phyloP scores from a whole-genome alignment of 2,888 invertebrate species.

The Automeris io region DNA sequence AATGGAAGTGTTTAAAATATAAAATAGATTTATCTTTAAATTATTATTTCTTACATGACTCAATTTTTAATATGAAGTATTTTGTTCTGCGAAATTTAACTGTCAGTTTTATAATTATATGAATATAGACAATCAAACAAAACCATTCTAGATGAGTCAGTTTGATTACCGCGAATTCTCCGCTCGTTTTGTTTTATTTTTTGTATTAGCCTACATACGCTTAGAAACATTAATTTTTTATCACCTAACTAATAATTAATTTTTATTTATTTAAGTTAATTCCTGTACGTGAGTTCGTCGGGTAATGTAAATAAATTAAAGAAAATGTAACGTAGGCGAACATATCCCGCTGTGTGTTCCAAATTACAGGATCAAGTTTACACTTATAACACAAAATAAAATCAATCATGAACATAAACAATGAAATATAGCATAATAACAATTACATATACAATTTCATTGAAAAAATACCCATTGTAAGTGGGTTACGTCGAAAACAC shows the following conservation, averaged over 20 bases:
- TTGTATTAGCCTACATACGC: too few relatives aligned
- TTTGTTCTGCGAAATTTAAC: too few relatives aligned
- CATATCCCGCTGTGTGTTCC: slow-evolving; percentile 18
- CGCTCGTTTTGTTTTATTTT: too few relatives aligned
- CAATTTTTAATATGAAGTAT: too few relatives aligned
- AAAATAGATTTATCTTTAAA: too few relatives aligned
- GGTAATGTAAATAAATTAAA: slow-evolving; percentile 2
- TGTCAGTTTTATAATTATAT: too few relatives aligned
- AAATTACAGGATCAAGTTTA: slow-evolving; percentile 20
- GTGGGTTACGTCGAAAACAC: slow-evolving; percentile 10
- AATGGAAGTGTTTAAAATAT: too few relatives aligned
- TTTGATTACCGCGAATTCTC: too few relatives aligned
- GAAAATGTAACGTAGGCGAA: slow-evolving; percentile 10
- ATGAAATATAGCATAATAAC: slow-evolving; percentile 29
- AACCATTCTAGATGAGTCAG: too few relatives aligned
- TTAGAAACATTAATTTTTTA: neutral
- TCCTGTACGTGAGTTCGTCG: neutral
- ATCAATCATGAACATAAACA: slow-evolving; percentile 29
- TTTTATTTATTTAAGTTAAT: neutral
- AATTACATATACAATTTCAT: slow-evolving; percentile 40
- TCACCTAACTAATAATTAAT: neutral
- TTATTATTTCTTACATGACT: too few relatives aligned
- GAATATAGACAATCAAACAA: too few relatives aligned
- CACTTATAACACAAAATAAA: slow-evolving; percentile 24
- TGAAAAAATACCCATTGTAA: slow-evolving; percentile 27